Evolutionary conservation across 2,797 vertebrate species (phyloP).

Genomic region (Muraenolepis orangiensis): DNA sequence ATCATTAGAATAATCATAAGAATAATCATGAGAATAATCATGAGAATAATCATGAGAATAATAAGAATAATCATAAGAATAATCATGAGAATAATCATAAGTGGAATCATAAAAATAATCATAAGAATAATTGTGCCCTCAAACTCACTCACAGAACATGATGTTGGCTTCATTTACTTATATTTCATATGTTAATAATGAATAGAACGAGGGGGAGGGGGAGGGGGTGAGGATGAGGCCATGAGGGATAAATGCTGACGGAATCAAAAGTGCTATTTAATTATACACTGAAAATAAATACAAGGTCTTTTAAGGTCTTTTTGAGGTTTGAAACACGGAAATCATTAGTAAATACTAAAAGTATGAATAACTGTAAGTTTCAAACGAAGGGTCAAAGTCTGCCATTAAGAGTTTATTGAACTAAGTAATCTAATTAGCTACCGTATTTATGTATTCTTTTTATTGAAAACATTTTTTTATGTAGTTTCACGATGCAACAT

Average conservation of each 20-base stretch:
- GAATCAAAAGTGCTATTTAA: background rate
- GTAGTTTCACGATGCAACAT: background rate
- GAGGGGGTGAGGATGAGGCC: background rate
- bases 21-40: no score
- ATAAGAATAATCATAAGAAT: no score
- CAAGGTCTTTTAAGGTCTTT: background rate
- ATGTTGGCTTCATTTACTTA: background rate
- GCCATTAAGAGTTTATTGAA: background rate
- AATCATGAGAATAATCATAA: no score
- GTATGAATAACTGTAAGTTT: background rate
- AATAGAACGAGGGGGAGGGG: no score
- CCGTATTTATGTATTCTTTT: background rate
- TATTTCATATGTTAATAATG: conserved; percentile 29
- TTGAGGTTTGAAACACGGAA: background rate
- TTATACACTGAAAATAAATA: background rate
- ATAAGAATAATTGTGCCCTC: no score
- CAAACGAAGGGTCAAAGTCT: background rate
- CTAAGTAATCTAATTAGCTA: background rate
- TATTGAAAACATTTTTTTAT: background rate
- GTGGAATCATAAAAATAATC: no score
- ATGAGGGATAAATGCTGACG: conserved; percentile 4
- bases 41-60: no score
- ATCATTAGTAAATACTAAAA: background rate
- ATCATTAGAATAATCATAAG: no score
- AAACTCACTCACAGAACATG: no score